Percentiles rank a stretch among this genome's conserved stretches.
phyloP scores from a whole-genome alignment of 2,888 invertebrate genomes.

The Metellina segmentata region DNA sequence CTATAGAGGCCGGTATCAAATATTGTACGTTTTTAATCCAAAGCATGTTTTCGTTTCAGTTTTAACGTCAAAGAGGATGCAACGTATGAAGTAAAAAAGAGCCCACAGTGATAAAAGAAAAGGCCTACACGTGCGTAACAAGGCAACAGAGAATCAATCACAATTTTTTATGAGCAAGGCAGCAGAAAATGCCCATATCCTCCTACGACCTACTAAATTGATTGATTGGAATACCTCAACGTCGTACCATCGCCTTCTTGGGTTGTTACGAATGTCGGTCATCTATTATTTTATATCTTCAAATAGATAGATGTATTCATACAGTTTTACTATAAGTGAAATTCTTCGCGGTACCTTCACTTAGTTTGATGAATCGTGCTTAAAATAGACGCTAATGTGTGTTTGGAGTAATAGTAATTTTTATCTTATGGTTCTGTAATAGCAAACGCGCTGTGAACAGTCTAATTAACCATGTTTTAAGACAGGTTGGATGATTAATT shows the following conservation, averaged over 20 bases:
- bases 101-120: not conserved
- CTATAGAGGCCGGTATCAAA: too few species aligned
- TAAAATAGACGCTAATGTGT: not conserved
- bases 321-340: not conserved
- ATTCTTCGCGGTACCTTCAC: not conserved
- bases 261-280: not conserved
- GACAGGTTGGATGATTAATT: too few species aligned
- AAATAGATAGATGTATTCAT: not conserved
- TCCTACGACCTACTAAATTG: not conserved
- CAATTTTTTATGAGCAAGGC: not conserved
- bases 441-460: too few species aligned
- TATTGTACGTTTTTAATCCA: too few species aligned
- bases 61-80: not conserved
- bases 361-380: not conserved
- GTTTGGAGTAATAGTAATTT: not conserved
- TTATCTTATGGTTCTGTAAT: not conserved
- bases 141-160: slow-evolving; percentile 15
- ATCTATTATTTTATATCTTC: not conserved
- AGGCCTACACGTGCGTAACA: not conserved
- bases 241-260: not conserved
- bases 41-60: too few species aligned
- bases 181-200: not conserved
- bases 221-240: not conserved
- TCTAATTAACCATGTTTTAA: too few species aligned
- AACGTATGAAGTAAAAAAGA: not conserved